Conservation (phyloP, 2,888 invertebrate species). For the Seira musarum region DNA sequence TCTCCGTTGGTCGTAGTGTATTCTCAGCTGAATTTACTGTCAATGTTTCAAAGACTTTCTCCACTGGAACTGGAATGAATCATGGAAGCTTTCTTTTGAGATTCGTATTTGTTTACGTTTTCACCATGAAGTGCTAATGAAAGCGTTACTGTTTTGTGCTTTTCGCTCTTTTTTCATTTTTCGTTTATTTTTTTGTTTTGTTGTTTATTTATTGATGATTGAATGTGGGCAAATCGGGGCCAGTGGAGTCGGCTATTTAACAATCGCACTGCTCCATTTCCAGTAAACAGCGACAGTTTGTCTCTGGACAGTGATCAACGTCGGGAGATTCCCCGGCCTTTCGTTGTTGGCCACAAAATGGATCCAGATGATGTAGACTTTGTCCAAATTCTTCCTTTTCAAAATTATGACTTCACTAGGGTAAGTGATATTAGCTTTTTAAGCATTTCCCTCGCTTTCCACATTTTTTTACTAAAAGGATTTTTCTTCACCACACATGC, state of each 20-base stretch:
- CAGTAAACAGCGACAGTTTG: constrained; percentile 51
- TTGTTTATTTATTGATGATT: constrained; percentile 40
- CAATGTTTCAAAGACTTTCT: too few relatives aligned
- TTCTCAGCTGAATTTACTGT: too few relatives aligned
- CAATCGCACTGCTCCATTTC: constrained; percentile 67
- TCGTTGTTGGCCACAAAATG: constrained; percentile 57
- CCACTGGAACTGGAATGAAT: too few relatives aligned
- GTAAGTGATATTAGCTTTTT: constrained; percentile 59
- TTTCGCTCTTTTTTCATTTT: constrained; percentile 15
- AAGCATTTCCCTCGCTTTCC: background rate
- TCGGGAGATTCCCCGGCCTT: constrained; percentile 39
- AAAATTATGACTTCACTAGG: constrained; percentile 63
- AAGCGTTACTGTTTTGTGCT: too few relatives aligned
- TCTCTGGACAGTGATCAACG: constrained; percentile 36
- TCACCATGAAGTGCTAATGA: too few relatives aligned
- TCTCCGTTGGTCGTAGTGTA: too few relatives aligned
- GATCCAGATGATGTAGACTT: constrained; percentile 67
- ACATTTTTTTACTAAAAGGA: too few relatives aligned
- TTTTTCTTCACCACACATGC: too few relatives aligned
- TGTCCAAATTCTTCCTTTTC: constrained; percentile 66
- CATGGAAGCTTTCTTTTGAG: too few relatives aligned
- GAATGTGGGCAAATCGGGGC: constrained; percentile 66
- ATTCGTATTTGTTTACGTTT: too few relatives aligned
- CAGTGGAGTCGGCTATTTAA: constrained; percentile 67
- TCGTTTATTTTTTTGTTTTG: constrained; percentile 44